A percentile compares a stretch with the other conserved stretches of the same genome.
Conservation (phyloP, 37 sponge, comb jelly and placozoan genomes). For the Cliona cf. orientalis region DNA sequence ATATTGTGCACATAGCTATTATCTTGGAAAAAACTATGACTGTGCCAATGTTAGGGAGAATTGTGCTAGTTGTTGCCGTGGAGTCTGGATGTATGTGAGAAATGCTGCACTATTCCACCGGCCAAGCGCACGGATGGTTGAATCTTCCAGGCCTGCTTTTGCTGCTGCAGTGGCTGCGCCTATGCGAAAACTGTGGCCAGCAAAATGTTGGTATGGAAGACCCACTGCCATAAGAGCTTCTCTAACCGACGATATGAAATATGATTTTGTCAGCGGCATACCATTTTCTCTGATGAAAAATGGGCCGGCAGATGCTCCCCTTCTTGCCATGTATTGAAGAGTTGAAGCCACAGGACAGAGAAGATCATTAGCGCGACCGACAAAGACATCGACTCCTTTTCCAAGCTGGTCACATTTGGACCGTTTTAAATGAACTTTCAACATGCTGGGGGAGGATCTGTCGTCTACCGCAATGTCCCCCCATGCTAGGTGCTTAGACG, state of each 20-base stretch:
- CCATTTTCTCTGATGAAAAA: background rate
- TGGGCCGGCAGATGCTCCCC: background rate
- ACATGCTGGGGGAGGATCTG: background rate
- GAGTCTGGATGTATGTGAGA: slow-evolving; percentile 20
- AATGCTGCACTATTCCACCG: slow-evolving; percentile 31
- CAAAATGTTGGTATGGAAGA: slow-evolving; percentile 17
- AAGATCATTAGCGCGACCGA: slow-evolving; percentile 8
- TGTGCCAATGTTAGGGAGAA: slow-evolving; percentile 1
- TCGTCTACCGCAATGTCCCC: slow-evolving; percentile 36
- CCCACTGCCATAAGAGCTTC: background rate
- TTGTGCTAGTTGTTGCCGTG: background rate
- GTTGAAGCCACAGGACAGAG: slow-evolving; percentile 41
- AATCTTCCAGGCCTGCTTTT: slow-evolving; percentile 18
- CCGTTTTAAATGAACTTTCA: slow-evolving; percentile 14
- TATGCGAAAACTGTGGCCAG: slow-evolving; percentile 42
- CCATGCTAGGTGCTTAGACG: slow-evolving; percentile 25
- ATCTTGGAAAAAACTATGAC: background rate
- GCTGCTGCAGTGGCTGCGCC: slow-evolving; percentile 45
- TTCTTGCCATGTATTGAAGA: slow-evolving; percentile 12
- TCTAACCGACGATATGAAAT: background rate
- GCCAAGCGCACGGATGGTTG: slow-evolving; percentile 13
- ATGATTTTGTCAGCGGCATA: slow-evolving; percentile 1
- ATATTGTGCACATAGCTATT: no score
- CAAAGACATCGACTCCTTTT: slow-evolving; percentile 38
- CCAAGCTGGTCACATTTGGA: slow-evolving; percentile 55